Percentiles rank a stretch among this genome's conserved stretches.
These are phyloP conservation scores for Eupithecia vulgata DNA, from an alignment of 2,888 invertebrate species.

Conservation along the genomic window DNA sequence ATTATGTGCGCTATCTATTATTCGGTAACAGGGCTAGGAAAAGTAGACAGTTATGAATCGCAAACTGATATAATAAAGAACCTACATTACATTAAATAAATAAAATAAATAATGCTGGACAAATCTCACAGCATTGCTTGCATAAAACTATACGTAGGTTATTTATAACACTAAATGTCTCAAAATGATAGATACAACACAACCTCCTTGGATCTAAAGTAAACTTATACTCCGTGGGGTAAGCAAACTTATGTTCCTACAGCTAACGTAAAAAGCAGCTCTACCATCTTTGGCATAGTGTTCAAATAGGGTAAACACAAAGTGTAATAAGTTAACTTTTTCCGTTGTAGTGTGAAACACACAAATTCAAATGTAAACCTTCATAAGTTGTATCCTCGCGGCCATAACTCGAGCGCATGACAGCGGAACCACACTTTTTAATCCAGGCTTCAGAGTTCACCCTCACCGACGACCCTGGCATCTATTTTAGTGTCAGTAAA, in stretches of 20 bases:
- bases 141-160: not conserved
- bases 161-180: not conserved
- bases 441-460: slow-evolving; percentile 45
- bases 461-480: slow-evolving; percentile 29
- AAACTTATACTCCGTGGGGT: slow-evolving; percentile 2
- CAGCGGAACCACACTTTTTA: slow-evolving; percentile 50
- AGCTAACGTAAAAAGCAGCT: slow-evolving; percentile 9
- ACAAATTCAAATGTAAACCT: slow-evolving; percentile 42
- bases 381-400: slow-evolving; percentile 43
- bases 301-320: slow-evolving; percentile 14
- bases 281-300: slow-evolving; percentile 2
- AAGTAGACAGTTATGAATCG: not conserved
- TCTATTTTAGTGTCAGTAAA: slow-evolving; percentile 1
- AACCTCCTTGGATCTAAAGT: not conserved
- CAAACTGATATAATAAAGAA: not conserved
- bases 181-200: not conserved
- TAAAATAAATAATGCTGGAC: no score
- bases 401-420: slow-evolving; percentile 44
- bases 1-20: not conserved
- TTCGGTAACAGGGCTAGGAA: not conserved
- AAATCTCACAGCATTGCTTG: no score
- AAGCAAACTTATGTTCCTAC: slow-evolving; percentile 2
- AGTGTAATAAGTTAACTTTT: slow-evolving; percentile 29
- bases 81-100: not conserved
- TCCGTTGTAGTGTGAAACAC: slow-evolving; percentile 35